A percentile compares a stretch with the other conserved stretches of the same genome.
Evolutionary conservation across 1,140 invertebrate species (phyloP).

Genomic region (Ips typographus): DNA sequence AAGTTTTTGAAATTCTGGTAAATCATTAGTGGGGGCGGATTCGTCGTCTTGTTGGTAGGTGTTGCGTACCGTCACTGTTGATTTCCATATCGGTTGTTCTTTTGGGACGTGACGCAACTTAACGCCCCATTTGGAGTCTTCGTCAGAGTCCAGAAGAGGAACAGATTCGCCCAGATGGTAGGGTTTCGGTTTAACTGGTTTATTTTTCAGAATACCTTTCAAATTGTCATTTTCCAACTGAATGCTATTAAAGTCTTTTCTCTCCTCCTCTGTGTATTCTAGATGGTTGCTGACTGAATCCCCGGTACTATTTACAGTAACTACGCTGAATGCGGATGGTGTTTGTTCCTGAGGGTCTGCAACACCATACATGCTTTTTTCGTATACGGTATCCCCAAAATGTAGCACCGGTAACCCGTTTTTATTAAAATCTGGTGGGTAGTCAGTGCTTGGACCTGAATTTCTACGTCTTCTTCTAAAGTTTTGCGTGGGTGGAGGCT

Average conservation of each 20-base stretch:
- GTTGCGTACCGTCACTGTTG: conserved; percentile 51
- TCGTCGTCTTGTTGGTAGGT: conserved; percentile 28
- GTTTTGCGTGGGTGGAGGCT: conserved; percentile 77
- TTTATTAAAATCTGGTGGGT: conserved; percentile 44
- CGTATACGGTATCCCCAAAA: conserved; percentile 58
- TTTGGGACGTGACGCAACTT: conserved; percentile 49
- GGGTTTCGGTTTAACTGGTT: conserved; percentile 67
- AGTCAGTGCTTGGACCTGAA: conserved; percentile 35
- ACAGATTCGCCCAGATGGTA: conserved; percentile 65
- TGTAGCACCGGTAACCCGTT: conserved; percentile 54
- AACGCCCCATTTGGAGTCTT: conserved; percentile 56
- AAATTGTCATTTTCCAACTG: conserved; percentile 54
- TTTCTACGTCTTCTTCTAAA: conserved; percentile 66
- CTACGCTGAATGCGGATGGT: conserved; percentile 36
- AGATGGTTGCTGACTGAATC: conserved; percentile 18
- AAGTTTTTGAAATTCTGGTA: conserved; percentile 52
- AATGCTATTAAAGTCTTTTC: conserved; percentile 45
- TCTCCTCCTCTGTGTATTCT: conserved; percentile 50
- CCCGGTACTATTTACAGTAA: conserved; percentile 46
- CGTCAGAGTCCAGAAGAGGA: conserved; percentile 32
- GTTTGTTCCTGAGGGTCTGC: conserved; percentile 31
- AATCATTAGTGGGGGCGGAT: conserved; percentile 30
- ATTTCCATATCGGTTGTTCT: conserved; percentile 51
- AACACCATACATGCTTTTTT: conserved; percentile 52
- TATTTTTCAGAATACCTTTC: conserved; percentile 71